Evolutionary conservation across 2,113 vertebrate species (phyloP), one percentile per base, ranked within the genome.

Genomic region (Erythrocercus mccallii): DNA sequence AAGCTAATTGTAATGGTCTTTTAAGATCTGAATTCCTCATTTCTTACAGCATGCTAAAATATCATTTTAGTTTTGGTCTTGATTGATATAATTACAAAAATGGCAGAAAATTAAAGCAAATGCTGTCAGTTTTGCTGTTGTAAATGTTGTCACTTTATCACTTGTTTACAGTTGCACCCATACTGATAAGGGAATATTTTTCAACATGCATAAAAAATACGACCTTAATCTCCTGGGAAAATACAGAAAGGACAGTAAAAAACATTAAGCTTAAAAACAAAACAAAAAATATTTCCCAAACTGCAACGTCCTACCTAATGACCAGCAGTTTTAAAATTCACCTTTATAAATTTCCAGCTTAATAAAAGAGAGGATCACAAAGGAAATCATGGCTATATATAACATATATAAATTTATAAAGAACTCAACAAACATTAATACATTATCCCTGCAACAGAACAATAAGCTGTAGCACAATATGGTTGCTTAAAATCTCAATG

Each of bases 1-100:
- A 99, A 98, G 98, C 99, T 99, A 99, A 98, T 98, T 98, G 99
- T 98, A 99, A 99, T 98, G 98, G 97, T 98, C 98, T 98, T 98
- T 98, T 98, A 98, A 98, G 98, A 98, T 99, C 98, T 98, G 98
- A 98, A 99, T 98, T 98, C 98, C 98, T 98, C 99, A 98, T 98
- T 97, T 98, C 98, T 98, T 98, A 97, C 96, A 97, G 97, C 97
- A 96, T 96, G 97, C 97, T 98, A 98, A 98, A 98, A 98, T 98
- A 98, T 98, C 98, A 98, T 98, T 98, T 98, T 98, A 97, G 97
- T 98, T 98, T 98, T 97, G 98, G 97, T 98, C 98, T 98, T 98
- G 98, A 98, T 98, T 98, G 98, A 98, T 98, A 98, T 98, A 98
- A 98, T 98, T 98, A 98, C 98, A 98, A 97, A 98, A 98, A 98